phyloP scores from a whole-genome alignment of 2,888 invertebrate genomes.

The Troglohyphantes excavatus region DNA sequence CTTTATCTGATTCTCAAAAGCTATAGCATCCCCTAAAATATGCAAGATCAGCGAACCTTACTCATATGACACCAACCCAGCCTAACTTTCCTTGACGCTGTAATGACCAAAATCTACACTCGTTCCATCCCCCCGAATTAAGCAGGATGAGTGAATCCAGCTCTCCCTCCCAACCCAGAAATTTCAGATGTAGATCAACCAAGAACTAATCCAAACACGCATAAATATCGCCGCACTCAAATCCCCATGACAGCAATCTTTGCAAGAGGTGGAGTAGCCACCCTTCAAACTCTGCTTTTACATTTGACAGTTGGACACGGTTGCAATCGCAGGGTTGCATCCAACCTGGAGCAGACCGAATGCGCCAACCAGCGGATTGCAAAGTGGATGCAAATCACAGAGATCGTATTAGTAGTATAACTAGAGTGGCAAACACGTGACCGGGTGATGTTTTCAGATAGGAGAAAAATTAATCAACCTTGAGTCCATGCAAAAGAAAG shows the following conservation, averaged over 20 bases:
- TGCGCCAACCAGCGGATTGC: not conserved
- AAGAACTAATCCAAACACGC: conserved; percentile 18
- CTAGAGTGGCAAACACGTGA: too few relatives aligned
- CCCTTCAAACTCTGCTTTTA: conserved; percentile 14
- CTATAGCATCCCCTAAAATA: too few relatives aligned
- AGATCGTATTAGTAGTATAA: too few relatives aligned
- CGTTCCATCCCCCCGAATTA: not conserved
- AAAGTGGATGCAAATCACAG: not conserved
- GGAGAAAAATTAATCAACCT: too few relatives aligned
- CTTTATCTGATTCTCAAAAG: too few relatives aligned
- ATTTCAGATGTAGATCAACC: conserved; percentile 10
- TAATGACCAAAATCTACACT: too few relatives aligned
- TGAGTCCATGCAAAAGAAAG: too few relatives aligned
- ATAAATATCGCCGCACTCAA: not conserved
- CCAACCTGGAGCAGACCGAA: not conserved
- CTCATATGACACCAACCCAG: too few relatives aligned
- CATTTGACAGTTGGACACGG: conserved; percentile 43
- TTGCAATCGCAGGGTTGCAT: conserved; percentile 9
- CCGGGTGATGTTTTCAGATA: too few relatives aligned
- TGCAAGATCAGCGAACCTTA: too few relatives aligned
- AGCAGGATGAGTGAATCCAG: not conserved
- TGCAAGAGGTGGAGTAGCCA: not conserved
- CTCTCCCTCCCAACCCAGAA: not conserved
- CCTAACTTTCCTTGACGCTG: too few relatives aligned
- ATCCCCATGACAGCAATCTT: not conserved